These are phyloP conservation scores for Pristionchus maxplancki DNA, from an alignment of 2,888 invertebrate species.

Conservation along the genomic window DNA sequence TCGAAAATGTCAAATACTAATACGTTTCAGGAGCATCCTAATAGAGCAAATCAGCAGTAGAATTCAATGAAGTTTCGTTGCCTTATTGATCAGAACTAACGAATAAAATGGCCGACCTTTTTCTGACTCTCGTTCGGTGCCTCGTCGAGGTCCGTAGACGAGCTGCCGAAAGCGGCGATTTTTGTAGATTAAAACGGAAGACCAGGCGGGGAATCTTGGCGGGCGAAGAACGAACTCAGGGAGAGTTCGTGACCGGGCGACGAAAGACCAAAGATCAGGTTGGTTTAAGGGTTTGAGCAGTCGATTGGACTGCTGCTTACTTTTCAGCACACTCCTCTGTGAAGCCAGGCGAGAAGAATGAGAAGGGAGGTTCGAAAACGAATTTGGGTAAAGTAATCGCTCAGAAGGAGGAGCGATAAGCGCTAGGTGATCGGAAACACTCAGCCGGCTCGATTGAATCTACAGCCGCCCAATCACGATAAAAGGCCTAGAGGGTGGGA, in stretches of 20 bases:
- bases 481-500: background rate
- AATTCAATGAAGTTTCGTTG: no score
- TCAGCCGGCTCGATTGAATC: background rate
- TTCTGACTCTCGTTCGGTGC: background rate
- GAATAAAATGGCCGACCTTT: background rate
- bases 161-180: background rate
- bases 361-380: background rate
- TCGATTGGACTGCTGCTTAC: background rate
- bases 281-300: background rate
- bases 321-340: background rate
- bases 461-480: background rate
- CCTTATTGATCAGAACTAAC: no score
- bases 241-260: background rate
- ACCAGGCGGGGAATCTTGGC: constrained; percentile 3
- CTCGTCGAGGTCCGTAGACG: background rate
- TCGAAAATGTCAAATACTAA: no score
- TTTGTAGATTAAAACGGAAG: background rate
- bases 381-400: background rate
- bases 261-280: background rate
- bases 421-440: background rate
- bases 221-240: background rate
- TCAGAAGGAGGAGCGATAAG: background rate
- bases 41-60: no score
- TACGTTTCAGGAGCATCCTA: no score
- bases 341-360: background rate